Evolutionary conservation across 1,140 invertebrate genomes (phyloP), one percentile per base, ranked within the genome.

Genomic region (Temnothorax curvispinosus): DNA sequence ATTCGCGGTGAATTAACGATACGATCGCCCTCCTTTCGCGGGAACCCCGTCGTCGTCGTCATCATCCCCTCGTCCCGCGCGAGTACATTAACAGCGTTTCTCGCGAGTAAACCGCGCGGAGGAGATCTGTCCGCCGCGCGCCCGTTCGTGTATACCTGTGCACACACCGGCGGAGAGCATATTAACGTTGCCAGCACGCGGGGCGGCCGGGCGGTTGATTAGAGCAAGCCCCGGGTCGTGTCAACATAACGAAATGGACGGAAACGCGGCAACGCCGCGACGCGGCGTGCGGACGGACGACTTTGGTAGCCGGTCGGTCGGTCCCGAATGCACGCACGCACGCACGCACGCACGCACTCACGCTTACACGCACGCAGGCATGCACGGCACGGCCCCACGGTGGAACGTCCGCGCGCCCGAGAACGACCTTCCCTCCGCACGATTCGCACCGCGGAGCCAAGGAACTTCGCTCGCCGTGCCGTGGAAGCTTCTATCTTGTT

Each of bases 241-340:
- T 90, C 87, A 91, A 90, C 90, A 82, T 81, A 47, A 60, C 72
- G 80, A 92, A 88, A 86, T 78, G 86, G 41, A 50, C 65, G 89
- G 85, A 89, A 71, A 93, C 87, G 88, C 91, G 92, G 91, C 91
- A 93, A 93, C 92, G 35, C 52, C 35, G 80, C 38, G 92, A 15
- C 56, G 52, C 54, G 6, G 65, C 44, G 58, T 11, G 60, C 77
- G 77, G 47, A 65, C 81, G 87, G 67, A 82, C 87, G 90, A 92
- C 91, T 92, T 92, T 92, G 92, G 91, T 92, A 92, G 91, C 90
- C 90, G 90, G 87, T 86, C 27, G 27, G 27, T 27, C 91, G 91
- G 54, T 76, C 69, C 85, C 88, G 86, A 87, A 88, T 81, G 88
- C 80, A 90, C 87, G 88, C 75, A 72, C 82, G 62, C 38, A 67